Conservation (phyloP, 2,888 invertebrate species). For the Colostygia pectinataria region DNA sequence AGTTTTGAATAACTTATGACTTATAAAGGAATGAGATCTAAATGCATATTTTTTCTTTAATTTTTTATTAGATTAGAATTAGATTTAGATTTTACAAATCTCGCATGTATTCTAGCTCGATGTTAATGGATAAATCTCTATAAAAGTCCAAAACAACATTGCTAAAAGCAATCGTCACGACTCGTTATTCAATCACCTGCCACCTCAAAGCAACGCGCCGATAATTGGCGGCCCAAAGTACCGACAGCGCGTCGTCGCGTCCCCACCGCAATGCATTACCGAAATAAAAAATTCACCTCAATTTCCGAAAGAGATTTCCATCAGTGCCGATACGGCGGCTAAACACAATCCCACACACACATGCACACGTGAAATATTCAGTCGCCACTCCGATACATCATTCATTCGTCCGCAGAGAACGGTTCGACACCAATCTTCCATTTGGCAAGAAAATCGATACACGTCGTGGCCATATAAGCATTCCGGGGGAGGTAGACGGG, state of each 20-base stretch:
- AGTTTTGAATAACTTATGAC: constrained; percentile 71
- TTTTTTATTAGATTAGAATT: neutral
- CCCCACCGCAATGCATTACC: constrained; percentile 61
- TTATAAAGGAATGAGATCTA: constrained; percentile 41
- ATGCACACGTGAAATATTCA: constrained; percentile 72
- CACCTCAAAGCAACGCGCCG: constrained; percentile 65
- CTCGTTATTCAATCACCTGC: constrained; percentile 63
- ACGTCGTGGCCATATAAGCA: constrained; percentile 84
- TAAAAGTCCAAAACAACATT: constrained; percentile 14
- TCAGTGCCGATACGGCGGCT: constrained; percentile 70
- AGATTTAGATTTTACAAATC: neutral
- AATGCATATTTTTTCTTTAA: neutral
- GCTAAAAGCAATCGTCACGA: constrained; percentile 45
- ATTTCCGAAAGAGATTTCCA: constrained; percentile 70
- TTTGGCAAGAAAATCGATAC: constrained; percentile 83
- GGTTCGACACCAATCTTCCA: constrained; percentile 83
- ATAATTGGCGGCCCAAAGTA: constrained; percentile 57
- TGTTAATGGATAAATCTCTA: no score
- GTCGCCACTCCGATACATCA: constrained; percentile 80
- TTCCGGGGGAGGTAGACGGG: constrained; percentile 80
- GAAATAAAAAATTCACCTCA: constrained; percentile 75
- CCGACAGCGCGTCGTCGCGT: neutral
- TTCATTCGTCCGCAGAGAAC: constrained; percentile 80
- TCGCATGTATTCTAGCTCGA: no score
- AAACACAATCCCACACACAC: constrained; percentile 63